A percentile compares a stretch with the other conserved stretches of the same genome.
phyloP scores from a whole-genome alignment of 92 coral and sea anemone species.

The Porites lobata region DNA sequence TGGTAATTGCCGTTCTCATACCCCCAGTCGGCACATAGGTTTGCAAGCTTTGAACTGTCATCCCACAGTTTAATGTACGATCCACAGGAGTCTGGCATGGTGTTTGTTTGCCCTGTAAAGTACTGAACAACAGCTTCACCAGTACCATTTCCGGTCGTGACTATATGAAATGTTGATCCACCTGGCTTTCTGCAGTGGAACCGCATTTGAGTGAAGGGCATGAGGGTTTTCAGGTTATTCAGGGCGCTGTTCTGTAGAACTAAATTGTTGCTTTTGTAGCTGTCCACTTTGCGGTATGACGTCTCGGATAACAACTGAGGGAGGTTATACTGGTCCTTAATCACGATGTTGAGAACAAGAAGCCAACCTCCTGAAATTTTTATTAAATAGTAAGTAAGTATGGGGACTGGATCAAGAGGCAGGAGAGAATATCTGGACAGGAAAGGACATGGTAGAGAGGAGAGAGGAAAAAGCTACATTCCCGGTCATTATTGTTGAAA shows the following conservation, averaged over 20 bases:
- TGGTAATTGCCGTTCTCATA: not conserved
- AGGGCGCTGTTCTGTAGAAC: slow-evolving; percentile 26
- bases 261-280: slow-evolving; percentile 27
- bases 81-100: slow-evolving; percentile 31
- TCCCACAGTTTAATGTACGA: slow-evolving; percentile 19
- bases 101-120: slow-evolving; percentile 10
- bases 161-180: slow-evolving; percentile 31
- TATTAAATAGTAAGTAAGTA: too few relatives aligned
- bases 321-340: not conserved
- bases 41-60: slow-evolving; percentile 42
- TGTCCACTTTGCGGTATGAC: slow-evolving; percentile 40
- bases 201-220: slow-evolving; percentile 45
- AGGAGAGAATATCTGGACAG: too few relatives aligned
- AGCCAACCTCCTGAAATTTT: slow-evolving; percentile 63
- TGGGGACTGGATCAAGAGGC: too few relatives aligned
- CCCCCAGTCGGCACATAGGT: slow-evolving; percentile 38
- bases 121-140: slow-evolving; percentile 26
- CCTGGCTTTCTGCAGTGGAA: slow-evolving; percentile 56
- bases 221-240: slow-evolving; percentile 25
- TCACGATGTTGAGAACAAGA: slow-evolving; percentile 31
- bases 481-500: too few relatives aligned
- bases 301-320: not conserved
- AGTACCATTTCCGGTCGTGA: slow-evolving; percentile 3
- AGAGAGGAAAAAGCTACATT: too few relatives aligned
- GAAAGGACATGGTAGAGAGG: too few relatives aligned